These are phyloP conservation scores for Phacellophora camtschatica DNA, from an alignment of 30 jellyfish, hydroid and myxozoan species.

Conservation along the genomic window DNA sequence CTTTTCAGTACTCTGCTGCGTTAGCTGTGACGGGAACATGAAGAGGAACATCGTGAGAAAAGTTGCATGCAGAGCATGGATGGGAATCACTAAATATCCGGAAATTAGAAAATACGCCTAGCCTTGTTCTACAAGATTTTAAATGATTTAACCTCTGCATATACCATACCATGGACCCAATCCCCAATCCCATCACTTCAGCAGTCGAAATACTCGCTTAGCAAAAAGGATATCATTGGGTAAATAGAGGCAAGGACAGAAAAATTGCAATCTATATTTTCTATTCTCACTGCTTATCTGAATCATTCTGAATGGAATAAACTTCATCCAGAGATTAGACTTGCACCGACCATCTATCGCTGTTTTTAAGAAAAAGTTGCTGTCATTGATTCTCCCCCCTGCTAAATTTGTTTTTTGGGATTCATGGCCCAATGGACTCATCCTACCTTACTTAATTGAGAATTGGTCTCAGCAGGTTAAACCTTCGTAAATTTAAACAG, in stretches of 20 bases:
- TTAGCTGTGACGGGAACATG: slow-evolving; percentile 61
- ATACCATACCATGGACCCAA: too few species aligned
- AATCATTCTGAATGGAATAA: slow-evolving; percentile 64
- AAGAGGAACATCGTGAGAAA: slow-evolving; percentile 53
- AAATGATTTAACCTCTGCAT: slow-evolving; percentile 46
- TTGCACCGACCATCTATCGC: slow-evolving; percentile 52
- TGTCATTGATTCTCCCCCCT: not conserved
- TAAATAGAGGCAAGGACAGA: slow-evolving; percentile 58
- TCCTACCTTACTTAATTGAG: slow-evolving; percentile 18
- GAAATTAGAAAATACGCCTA: slow-evolving; percentile 38
- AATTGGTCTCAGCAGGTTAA: slow-evolving; percentile 25
- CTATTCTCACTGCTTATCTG: slow-evolving; percentile 53
- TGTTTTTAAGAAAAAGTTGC: slow-evolving; percentile 29
- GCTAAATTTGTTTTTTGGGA: slow-evolving; percentile 15
- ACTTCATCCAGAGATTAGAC: slow-evolving; percentile 49
- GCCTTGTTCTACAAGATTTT: slow-evolving; percentile 38
- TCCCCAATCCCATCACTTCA: slow-evolving; percentile 55
- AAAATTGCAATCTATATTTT: slow-evolving; percentile 49
- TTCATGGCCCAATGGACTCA: slow-evolving; percentile 27
- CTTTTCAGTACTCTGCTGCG: slow-evolving; percentile 68
- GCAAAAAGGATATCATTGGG: slow-evolving; percentile 53
- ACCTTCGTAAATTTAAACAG: slow-evolving; percentile 9
- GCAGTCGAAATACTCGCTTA: slow-evolving; percentile 46
- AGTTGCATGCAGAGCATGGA: slow-evolving; percentile 60
- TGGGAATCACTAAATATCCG: slow-evolving; percentile 51